These are phyloP conservation scores for Aspidoscelis tigris DNA, from an alignment of 2,113 vertebrate genomes.

Conservation along the genomic window DNA sequence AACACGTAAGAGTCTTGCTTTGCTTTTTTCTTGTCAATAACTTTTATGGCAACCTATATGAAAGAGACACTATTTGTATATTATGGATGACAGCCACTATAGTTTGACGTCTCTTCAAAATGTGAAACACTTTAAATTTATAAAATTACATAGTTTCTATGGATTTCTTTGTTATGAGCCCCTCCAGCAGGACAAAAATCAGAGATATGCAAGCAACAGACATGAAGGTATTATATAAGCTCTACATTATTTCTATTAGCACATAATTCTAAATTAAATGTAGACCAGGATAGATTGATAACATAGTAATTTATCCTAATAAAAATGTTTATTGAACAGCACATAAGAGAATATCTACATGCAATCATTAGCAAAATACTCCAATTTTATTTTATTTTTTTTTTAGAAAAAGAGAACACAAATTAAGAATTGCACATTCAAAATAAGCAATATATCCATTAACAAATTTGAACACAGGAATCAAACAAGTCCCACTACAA, in stretches of 20 bases:
- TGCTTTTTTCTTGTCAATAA: slow-evolving; percentile 89
- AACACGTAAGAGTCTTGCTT: slow-evolving; percentile 83
- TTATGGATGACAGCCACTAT: background rate
- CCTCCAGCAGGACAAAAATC: background rate
- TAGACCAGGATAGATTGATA: background rate
- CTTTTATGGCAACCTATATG: slow-evolving; percentile 83
- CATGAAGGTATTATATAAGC: background rate
- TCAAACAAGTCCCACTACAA: background rate
- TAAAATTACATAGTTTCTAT: background rate
- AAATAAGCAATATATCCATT: background rate
- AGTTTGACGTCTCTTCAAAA: slow-evolving; percentile 43
- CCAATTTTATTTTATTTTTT: background rate
- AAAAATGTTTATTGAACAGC: background rate
- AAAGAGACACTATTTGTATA: slow-evolving; percentile 9
- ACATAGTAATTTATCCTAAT: background rate
- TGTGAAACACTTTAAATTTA: background rate
- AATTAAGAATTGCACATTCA: background rate
- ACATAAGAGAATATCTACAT: background rate
- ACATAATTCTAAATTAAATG: background rate
- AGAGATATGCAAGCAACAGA: background rate
- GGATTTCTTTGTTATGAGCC: background rate
- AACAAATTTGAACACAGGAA: background rate
- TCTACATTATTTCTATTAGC: background rate
- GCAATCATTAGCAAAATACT: background rate
- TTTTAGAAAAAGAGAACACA: background rate